Evolutionary conservation across 1,140 invertebrate species (phyloP).

Genomic region (Vollenhovia emeryi): DNA sequence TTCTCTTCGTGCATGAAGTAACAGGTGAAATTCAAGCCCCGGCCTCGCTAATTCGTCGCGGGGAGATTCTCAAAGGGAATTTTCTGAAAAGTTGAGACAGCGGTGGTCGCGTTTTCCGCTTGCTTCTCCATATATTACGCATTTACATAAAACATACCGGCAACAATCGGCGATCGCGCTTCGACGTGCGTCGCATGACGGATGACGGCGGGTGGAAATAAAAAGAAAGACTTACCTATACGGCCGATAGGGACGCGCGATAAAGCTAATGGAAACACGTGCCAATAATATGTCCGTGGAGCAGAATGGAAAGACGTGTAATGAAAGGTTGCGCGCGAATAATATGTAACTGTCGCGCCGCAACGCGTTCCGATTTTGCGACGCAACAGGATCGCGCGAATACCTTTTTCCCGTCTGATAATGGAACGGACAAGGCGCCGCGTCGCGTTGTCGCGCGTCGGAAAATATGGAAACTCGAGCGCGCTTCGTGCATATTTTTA

Average conservation of each 20-base stretch:
- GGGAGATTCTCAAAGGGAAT: not conserved
- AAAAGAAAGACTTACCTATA: constrained; percentile 46
- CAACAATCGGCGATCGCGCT: constrained; percentile 55
- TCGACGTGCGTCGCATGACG: constrained; percentile 60
- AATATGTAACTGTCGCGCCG: constrained; percentile 57
- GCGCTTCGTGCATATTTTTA: constrained; percentile 32
- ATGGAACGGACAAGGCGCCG: constrained; percentile 45
- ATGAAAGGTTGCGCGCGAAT: constrained; percentile 55
- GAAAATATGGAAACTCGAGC: constrained; percentile 52
- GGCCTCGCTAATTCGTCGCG: not conserved
- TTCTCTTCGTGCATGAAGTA: not conserved
- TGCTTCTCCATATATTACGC: constrained; percentile 33
- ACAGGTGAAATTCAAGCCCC: not conserved
- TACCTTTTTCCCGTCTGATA: constrained; percentile 43
- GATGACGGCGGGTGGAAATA: constrained; percentile 53
- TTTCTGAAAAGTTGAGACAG: constrained; percentile 7
- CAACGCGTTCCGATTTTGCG: constrained; percentile 52
- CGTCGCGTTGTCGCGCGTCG: constrained; percentile 12
- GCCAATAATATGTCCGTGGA: constrained; percentile 67
- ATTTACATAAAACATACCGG: constrained; percentile 40
- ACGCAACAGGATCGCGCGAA: constrained; percentile 49
- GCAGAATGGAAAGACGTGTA: constrained; percentile 63
- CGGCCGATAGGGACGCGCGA: constrained; percentile 63
- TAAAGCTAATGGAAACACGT: constrained; percentile 73
- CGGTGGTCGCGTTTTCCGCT: not conserved